Evolutionary conservation across 2,888 invertebrate genomes (phyloP), one percentile per base, ranked within the genome.

Genomic region (Mythimna loreyi): DNA sequence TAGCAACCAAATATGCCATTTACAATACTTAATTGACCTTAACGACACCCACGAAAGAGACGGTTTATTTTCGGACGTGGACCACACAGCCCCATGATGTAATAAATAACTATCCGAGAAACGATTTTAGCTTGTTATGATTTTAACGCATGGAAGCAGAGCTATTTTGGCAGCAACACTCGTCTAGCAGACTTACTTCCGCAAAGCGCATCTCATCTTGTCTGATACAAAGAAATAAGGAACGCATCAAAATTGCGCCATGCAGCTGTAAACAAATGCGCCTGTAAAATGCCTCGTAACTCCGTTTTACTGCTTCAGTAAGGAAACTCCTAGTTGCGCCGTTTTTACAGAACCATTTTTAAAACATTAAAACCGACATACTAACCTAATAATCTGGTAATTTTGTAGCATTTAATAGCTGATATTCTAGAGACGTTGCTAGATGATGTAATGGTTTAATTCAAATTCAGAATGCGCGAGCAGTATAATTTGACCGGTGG

Each of bases 111-210:
- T 40, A 74, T 33, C 47, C 33, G 33, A 65, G 71, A 52, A 71
- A 61, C 65, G 53, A 67, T 73, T 81, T 72, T 61, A 72, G 67
- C 69, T 72, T 84, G 74, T 75, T 83, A 80, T 80, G 71, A 77
- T 80, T 80, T 66, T 45, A 82, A 73, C 66, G 83, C 69, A 75
- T 67, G 64, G 75, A 61, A 63, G 64, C 62, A 40, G 64, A 76
- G 75, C 81, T 84, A 84, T 84, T 84, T 83, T 75, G 60, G 85
- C 83, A 75, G 67, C 75, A 67, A 56, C 71, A 63, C 55, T 61
- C 74, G 72, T 65, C 78, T 78, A 45, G 75, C 64, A 75, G 62
- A 58, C 74, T 64, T 69, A 72, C 82, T 85, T 84, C 85, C 83
- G 81, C 56, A 56, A 52, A 59, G 33, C 61, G 56, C 55, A 64